These are phyloP conservation scores for Dynastes grantii DNA, from an alignment of 2,888 invertebrate genomes.

Conservation along the genomic window DNA sequence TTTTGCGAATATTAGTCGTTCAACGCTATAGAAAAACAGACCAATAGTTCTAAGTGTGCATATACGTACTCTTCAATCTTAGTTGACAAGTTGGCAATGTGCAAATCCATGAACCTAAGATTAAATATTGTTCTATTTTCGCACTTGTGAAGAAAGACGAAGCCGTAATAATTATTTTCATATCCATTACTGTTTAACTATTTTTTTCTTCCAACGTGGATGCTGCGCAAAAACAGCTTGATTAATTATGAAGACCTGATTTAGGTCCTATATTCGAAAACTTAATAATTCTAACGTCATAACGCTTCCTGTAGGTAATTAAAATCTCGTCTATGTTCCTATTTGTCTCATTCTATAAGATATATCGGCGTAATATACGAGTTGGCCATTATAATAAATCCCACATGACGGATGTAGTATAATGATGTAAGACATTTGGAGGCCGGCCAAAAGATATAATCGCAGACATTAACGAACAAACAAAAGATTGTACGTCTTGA, in stretches of 20 bases:
- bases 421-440: slow-evolving; percentile 37
- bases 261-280: slow-evolving; percentile 1
- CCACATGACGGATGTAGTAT: slow-evolving; percentile 35
- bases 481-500: neutral
- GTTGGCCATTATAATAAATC: slow-evolving; percentile 34
- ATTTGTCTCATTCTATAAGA: slow-evolving; percentile 40
- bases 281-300: slow-evolving; percentile 30
- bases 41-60: too few relatives aligned
- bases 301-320: slow-evolving; percentile 35
- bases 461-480: neutral
- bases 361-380: slow-evolving; percentile 32
- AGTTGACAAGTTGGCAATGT: too few relatives aligned
- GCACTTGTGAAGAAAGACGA: neutral
- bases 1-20: too few relatives aligned
- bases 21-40: too few relatives aligned
- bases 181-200: neutral
- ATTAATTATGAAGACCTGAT: slow-evolving; percentile 12
- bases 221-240: neutral
- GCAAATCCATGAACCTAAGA: too few relatives aligned
- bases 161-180: neutral
- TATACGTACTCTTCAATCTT: too few relatives aligned
- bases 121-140: neutral
- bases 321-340: slow-evolving; percentile 27
- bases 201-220: neutral
- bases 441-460: slow-evolving; percentile 15